Conservation (phyloP, 2,113 vertebrate genomes). For the Papio anubis region DNA sequence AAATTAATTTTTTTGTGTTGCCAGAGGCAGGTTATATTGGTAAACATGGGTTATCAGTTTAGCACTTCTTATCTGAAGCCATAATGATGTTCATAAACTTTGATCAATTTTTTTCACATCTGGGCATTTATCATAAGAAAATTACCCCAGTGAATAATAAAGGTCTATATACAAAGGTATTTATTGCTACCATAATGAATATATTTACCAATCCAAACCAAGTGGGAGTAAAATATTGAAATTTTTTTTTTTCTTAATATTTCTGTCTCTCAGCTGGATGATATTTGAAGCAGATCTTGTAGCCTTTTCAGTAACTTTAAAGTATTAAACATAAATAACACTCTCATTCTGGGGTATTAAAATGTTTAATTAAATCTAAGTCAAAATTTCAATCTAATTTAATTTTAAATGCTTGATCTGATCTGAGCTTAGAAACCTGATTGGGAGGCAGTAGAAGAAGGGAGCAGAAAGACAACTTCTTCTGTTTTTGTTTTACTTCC, state of each 20-base stretch:
- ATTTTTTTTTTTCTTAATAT: conserved; percentile 18
- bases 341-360: conserved; percentile 41
- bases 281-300: conserved; percentile 39
- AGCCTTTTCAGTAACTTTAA: conserved; percentile 42
- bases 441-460: neutral
- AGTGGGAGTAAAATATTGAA: conserved; percentile 37
- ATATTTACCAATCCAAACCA: conserved; percentile 14
- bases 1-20: neutral
- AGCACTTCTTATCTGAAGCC: neutral
- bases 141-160: conserved; percentile 3
- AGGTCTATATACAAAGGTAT: neutral
- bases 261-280: conserved; percentile 10
- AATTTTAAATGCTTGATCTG: conserved; percentile 49
- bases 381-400: conserved; percentile 59
- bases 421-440: conserved; percentile 27
- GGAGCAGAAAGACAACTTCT: neutral
- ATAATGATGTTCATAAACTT: neutral
- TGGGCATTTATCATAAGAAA: conserved; percentile 13
- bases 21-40: neutral
- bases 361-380: conserved; percentile 57
- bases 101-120: neutral
- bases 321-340: conserved; percentile 62
- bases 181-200: neutral
- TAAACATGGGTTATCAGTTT: neutral
- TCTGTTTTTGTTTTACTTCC: neutral